Evolutionary conservation across 2,888 invertebrate genomes (phyloP).

Genomic region (Lithosia quadra): DNA sequence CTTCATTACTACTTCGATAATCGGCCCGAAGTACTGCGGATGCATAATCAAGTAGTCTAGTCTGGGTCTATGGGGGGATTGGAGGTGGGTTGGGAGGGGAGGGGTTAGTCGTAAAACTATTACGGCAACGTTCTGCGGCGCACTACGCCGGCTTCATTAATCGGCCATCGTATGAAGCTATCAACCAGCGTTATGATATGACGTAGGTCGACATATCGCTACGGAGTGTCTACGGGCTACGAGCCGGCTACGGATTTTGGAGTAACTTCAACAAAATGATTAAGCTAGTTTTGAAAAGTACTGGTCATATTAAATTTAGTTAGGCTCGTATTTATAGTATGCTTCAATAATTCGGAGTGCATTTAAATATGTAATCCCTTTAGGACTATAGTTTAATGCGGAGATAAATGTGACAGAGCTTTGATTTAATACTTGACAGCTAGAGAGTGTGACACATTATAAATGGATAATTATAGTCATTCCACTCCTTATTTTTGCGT

Average conservation of each 20-base stretch:
- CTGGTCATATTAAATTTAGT: conserved; percentile 9
- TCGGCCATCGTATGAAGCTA: conserved; percentile 84
- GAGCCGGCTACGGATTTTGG: conserved; percentile 37
- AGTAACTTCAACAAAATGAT: conserved; percentile 40
- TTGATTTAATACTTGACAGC: too few species aligned
- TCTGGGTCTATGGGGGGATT: conserved; percentile 64
- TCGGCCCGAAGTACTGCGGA: conserved; percentile 81
- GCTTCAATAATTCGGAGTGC: neutral
- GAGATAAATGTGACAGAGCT: neutral
- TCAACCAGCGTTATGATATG: conserved; percentile 78
- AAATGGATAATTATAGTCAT: too few species aligned
- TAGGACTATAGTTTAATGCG: neutral
- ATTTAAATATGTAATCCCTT: neutral
- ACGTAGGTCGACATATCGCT: conserved; percentile 71
- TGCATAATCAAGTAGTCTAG: conserved; percentile 84
- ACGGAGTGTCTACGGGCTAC: conserved; percentile 51
- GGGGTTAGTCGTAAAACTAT: conserved; percentile 83
- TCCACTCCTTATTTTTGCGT: too few species aligned
- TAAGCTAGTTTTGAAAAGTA: conserved; percentile 35
- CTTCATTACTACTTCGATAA: conserved; percentile 85
- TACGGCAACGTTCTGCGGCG: conserved; percentile 81
- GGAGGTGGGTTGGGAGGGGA: conserved; percentile 55
- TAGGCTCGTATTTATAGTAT: neutral
- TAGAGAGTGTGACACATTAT: too few species aligned
- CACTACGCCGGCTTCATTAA: conserved; percentile 83